Base-by-base conservation (phyloP, 2,113 vertebrate species). In the Spea multiplicata region DNA sequence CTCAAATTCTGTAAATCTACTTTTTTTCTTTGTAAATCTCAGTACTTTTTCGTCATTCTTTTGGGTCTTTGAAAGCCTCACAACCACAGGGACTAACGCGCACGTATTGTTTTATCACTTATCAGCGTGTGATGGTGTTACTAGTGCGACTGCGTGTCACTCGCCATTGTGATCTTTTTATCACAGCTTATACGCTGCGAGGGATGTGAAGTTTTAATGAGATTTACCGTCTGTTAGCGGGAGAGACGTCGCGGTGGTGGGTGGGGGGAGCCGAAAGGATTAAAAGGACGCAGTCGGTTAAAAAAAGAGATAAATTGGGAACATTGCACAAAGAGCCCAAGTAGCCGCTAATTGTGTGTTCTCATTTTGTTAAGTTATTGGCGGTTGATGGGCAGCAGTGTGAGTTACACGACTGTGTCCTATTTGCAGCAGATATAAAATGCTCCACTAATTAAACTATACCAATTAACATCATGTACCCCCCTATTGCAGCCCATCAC, bases 121-220 rank as follows among this genome's bases (percentile, higher is more conserved):
- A 30, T 30, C 1, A 30, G 30, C 30, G 30, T 30, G 30, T 30
- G 30, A 30, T 30, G 30, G 30, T 61, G 55, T 10, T 13, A 59
- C 44, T 4, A 61, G 16, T 16, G 7, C 57, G 57, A n/a, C 44
- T 3, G 53, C 14, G 17, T 8, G 9, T 50, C 62, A 53, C 49
- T 49, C 46, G 17, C 44, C n/a, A n/a, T 7, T 65, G 72, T 10
- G 72, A 30, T 48, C 52, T 30, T 48, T 67, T 64, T 74, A 55
- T 74, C n/a, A 50, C 45, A 13, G 57, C 46, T 46, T 6, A 48
- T 30, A 17, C 49, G 7, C 47, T 50, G 46, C 17, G 61, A 57
- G 50, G 9, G 44, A 50, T 74, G 73, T 50, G 17, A 65, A 44
- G 46, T 59, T 64, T 8, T 49, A 49, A 61, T 61, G 44, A 73